These are phyloP conservation scores for Oreochromis mossambicus DNA, from an alignment of 2,797 vertebrate species.

Conservation along the genomic window DNA sequence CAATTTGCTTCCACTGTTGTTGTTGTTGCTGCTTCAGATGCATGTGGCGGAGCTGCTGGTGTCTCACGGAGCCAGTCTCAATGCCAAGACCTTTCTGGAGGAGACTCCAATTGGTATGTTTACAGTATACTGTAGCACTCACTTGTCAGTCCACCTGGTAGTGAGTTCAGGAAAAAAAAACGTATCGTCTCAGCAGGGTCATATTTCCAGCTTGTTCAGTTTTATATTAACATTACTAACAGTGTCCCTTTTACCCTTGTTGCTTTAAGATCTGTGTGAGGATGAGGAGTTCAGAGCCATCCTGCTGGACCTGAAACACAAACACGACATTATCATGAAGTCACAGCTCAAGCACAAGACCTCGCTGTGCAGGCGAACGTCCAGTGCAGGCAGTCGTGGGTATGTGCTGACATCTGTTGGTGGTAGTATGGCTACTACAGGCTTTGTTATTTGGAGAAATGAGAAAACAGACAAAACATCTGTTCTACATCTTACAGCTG, in stretches of 20 bases:
- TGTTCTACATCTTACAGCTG: neutral
- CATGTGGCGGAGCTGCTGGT: conserved; percentile 93
- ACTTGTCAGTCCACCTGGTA: neutral
- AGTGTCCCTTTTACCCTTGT: neutral
- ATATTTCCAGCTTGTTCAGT: neutral
- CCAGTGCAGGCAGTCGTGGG: conserved; percentile 95
- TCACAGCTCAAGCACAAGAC: conserved; percentile 97
- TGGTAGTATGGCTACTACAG: neutral
- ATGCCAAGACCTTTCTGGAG: conserved; percentile 90
- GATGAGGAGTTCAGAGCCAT: conserved; percentile 94
- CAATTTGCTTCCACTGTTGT: neutral
- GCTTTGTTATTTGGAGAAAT: neutral
- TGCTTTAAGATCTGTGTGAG: conserved; percentile 87
- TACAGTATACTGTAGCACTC: neutral
- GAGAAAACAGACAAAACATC: neutral
- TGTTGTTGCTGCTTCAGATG: conserved; percentile 76
- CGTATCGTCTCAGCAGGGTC: neutral
- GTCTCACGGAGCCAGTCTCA: conserved; percentile 93
- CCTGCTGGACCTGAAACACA: conserved; percentile 94
- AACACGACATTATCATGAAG: conserved; percentile 98
- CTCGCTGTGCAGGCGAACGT: conserved; percentile 91
- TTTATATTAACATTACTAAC: neutral
- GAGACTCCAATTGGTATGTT: conserved; percentile 94
- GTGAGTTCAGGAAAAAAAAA: neutral
- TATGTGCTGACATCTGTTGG: conserved; percentile 76